A percentile compares a stretch with the other conserved stretches of the same genome.
phyloP scores from a whole-genome alignment of 2,888 invertebrate genomes.

The Spicauda simplicius region DNA sequence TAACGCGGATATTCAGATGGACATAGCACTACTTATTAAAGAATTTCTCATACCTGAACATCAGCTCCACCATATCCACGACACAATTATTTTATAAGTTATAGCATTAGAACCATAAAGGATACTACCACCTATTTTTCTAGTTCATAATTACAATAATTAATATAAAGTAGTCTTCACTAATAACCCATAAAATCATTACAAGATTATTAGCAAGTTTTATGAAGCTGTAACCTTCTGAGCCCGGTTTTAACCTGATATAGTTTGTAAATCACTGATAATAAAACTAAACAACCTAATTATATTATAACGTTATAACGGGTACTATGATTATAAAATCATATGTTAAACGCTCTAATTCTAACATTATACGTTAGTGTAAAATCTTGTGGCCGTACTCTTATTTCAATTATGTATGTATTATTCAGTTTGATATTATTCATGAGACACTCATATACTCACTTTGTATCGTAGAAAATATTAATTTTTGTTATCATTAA shows the following conservation, averaged over 20 bases:
- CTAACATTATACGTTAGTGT: slow-evolving; percentile 46
- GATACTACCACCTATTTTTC: too few relatives aligned
- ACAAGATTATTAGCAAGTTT: slow-evolving; percentile 19
- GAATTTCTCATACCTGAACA: too few relatives aligned
- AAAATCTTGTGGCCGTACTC: slow-evolving; percentile 15
- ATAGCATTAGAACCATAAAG: too few relatives aligned
- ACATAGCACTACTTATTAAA: too few relatives aligned
- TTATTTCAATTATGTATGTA: slow-evolving; percentile 7
- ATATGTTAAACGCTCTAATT: slow-evolving; percentile 55
- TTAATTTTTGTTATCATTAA: neutral
- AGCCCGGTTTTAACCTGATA: neutral
- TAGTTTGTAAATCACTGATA: slow-evolving; percentile 43
- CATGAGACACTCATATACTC: neutral
- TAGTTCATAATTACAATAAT: neutral
- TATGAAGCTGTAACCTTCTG: neutral
- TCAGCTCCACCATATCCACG: too few relatives aligned
- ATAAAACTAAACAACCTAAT: slow-evolving; percentile 55
- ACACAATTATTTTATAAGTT: too few relatives aligned
- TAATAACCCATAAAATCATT: neutral
- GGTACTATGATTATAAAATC: slow-evolving; percentile 53
- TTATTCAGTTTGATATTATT: neutral
- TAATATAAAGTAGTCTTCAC: slow-evolving; percentile 1
- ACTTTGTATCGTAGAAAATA: neutral
- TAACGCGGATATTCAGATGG: too few relatives aligned
- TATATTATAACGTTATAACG: too few relatives aligned